Base-by-base conservation (phyloP, 2,888 invertebrate species). In the Pharmacophagus antenor region DNA sequence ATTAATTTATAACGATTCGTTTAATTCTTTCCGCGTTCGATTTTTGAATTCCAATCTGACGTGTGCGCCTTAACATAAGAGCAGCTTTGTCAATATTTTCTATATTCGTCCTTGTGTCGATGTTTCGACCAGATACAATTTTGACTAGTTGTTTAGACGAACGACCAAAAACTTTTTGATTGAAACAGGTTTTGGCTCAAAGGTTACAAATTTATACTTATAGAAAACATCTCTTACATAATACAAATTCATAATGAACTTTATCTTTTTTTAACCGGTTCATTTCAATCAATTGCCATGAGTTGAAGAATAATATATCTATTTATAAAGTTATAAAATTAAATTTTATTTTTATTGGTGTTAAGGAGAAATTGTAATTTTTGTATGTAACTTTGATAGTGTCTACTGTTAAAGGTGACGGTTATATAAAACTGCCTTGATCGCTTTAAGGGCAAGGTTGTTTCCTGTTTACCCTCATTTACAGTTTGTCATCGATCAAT, bases 371-470 rank as follows among this genome's bases (percentile, higher is more conserved):
- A 50, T 21, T n/a, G 56, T 46, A 56, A 51, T 41, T 49, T 31
- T 56, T 18, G 23, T 46, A 51, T 27, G 44, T 44, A 44, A 21
- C 53, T 48, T 53, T 53, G 53, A 47, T 27, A 27, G 46, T 46
- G 18, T 27, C 21, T 15, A 31, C 55, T 60, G 25, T 55, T 50
- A 20, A 56, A 60, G 55, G 50, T 23, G 48, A 8, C 21, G 31
- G 22, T 31, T 44, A 23, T 49, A 50, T 42, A 37, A 49, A 44
- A 17, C 23, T 10, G 31, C 55, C 60, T 60, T 55, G 54, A 23
- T 47, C 27, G 46, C 55, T 55, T 55, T 55, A 55, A 60, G 60
- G 55, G 55, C 60, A 60, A 60, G 55, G 60, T 46, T 27, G 49
- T 46, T 60, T 60, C 60, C 50, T 50, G 55, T 37, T 31, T 31